Conservation (phyloP, 2,888 invertebrate species). For the Coenonympha arcania region DNA sequence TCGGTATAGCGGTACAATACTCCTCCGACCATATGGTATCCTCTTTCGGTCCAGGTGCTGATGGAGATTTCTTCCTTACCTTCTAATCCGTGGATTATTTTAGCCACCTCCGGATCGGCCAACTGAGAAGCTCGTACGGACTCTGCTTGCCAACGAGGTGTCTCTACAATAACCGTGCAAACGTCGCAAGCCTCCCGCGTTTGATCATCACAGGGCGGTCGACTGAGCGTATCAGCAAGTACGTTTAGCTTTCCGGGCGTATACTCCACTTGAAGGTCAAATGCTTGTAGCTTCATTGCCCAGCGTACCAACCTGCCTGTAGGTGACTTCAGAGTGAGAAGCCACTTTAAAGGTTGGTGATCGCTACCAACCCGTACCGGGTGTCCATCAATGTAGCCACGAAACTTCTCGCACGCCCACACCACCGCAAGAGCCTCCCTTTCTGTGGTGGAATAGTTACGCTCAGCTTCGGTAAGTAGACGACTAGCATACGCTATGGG, state of each 20-base stretch:
- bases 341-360: constrained; percentile 27
- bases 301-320: too few relatives aligned
- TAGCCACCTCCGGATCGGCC: constrained; percentile 24
- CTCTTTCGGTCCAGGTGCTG: constrained; percentile 24
- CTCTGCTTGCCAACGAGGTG: constrained; percentile 15
- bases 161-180: constrained; percentile 22
- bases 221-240: constrained; percentile 26
- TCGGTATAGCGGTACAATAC: constrained; percentile 23
- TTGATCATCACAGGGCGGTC: constrained; percentile 15
- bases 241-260: constrained; percentile 29
- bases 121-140: constrained; percentile 22
- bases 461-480: constrained; percentile 33
- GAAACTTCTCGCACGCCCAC: constrained; percentile 22
- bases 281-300: too few relatives aligned
- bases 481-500: constrained; percentile 31
- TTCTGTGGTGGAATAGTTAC: constrained; percentile 47
- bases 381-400: constrained; percentile 40
- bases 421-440: constrained; percentile 35
- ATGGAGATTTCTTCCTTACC: constrained; percentile 1
- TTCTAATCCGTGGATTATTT: constrained; percentile 28
- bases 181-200: constrained; percentile 10
- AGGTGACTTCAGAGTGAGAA: too few relatives aligned
- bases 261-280: too few relatives aligned
- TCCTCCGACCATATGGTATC: constrained; percentile 23
- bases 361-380: constrained; percentile 42